Evolutionary conservation across 2,888 invertebrate genomes (phyloP), one percentile per base, ranked within the genome.

Genomic region (Sinhomidia bicolor): DNA sequence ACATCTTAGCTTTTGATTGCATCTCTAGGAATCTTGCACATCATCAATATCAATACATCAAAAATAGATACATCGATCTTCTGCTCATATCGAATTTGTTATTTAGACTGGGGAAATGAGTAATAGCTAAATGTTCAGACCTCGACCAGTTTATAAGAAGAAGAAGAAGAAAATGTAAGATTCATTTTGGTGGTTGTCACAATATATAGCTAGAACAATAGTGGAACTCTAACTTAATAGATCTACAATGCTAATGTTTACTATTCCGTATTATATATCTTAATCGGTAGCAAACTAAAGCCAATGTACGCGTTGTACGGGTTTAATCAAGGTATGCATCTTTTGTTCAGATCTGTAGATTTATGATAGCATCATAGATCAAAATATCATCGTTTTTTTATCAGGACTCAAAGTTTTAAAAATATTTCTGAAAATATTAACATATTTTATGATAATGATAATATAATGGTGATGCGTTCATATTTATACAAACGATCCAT

Each of bases 361-460:
- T n/a, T 51, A 60, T n/a, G 85, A 85, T 85, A 79, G 17, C 47
- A 85, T 85, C 85, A 79, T 51, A 62, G 62, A 79, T 79, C 76
- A 85, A 51, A 79, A 65, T 23, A 85, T 78, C 84, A 79, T 65
- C 3, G 7, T 68, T 76, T 79, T 79, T 76, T 79, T 79, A 62
- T 36, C 32, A 14, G n/a, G 68, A 17, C 51, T 32, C 79, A 17
- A 57, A 57, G n/a, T 78, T 57, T 57, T 41, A 76, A 81, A 82
- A 87, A 76, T 87, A 81, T 87, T 87, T 51, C 26, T 82, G 87
- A 87, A 87, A 87, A 74, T 82, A 87, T 87, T 87, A 82, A 76
- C 87, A 87, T 87, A 87, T 87, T 87, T 87, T 87, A 87, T 87
- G 87, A 20, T 82, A 87, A 87, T 82, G n/a, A n/a, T n/a, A n/a